Conservation (phyloP, 1,140 invertebrate genomes). For the Aricia agestis region DNA sequence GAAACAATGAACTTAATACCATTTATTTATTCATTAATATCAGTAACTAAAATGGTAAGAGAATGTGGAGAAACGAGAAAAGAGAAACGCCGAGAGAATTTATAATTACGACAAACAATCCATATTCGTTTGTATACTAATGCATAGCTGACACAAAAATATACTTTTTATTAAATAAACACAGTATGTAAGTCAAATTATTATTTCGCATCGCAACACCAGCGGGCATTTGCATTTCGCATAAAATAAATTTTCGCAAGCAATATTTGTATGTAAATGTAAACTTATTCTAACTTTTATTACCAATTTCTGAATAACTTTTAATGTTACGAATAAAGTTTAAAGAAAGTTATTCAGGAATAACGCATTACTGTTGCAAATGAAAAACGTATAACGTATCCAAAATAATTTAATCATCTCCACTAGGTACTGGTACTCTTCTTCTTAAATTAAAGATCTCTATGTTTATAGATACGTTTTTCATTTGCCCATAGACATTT, state of each 20-base stretch:
- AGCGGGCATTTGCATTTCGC: not conserved
- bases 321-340: not conserved
- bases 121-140: not conserved
- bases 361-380: not conserved
- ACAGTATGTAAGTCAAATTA: not conserved
- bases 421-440: too few species aligned
- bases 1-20: not conserved
- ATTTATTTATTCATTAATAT: not conserved
- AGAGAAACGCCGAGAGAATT: not conserved
- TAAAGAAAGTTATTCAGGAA: not conserved
- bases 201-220: not conserved
- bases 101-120: not conserved
- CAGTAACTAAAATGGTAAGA: not conserved
- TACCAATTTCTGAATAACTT: not conserved
- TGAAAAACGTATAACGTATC: not conserved
- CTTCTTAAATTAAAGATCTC: too few species aligned
- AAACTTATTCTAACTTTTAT: not conserved
- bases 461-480: slow-evolving; percentile 2
- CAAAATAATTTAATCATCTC: too few species aligned
- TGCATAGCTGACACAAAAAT: not conserved
- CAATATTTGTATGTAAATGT: not conserved
- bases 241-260: not conserved
- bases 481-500: slow-evolving; percentile 32
- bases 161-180: not conserved
- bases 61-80: too few species aligned